Percentiles rank a stretch among this genome's conserved stretches.
phyloP scores from a whole-genome alignment of 2,888 invertebrate species.

The Melanostoma mellinum region DNA sequence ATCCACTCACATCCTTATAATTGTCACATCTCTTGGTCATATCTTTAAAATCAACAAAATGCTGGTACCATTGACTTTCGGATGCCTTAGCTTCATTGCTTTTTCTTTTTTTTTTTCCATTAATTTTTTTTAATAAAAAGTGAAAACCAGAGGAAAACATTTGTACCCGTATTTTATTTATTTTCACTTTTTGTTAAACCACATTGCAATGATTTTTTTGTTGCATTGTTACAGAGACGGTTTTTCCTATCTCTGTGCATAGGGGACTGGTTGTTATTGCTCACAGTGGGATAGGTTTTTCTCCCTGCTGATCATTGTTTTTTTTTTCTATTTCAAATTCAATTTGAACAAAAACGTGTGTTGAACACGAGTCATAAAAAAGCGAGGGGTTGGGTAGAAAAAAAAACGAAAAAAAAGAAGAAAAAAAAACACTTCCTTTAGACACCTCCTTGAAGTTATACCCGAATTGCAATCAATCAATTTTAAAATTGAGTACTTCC shows the following conservation, averaged over 20 bases:
- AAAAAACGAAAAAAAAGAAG: neutral
- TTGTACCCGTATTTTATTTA: conserved; percentile 63
- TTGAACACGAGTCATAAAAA: conserved; percentile 48
- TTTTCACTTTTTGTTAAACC: conserved; percentile 39
- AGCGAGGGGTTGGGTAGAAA: conserved; percentile 43
- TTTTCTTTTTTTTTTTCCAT: conserved; percentile 9
- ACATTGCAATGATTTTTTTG: conserved; percentile 42
- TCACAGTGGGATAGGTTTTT: conserved; percentile 56
- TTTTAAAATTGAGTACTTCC: conserved; percentile 53
- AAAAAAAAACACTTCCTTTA: conserved; percentile 39
- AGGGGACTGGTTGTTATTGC: conserved; percentile 57
- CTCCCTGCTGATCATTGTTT: conserved; percentile 19
- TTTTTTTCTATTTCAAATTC: conserved; percentile 23
- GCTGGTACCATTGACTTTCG: conserved; percentile 60
- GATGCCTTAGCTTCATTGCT: neutral
- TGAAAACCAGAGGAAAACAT: conserved; percentile 40
- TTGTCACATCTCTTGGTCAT: conserved; percentile 17
- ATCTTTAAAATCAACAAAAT: conserved; percentile 40
- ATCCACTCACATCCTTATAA: conserved; percentile 54
- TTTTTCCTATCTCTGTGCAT: conserved; percentile 27
- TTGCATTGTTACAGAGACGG: conserved; percentile 39
- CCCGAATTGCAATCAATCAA: conserved; percentile 63
- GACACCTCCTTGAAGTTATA: conserved; percentile 51
- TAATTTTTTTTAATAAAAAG: conserved; percentile 25
- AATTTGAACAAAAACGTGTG: conserved; percentile 53